A percentile compares a stretch with the other conserved stretches of the same genome.
phyloP scores from a whole-genome alignment of 1,140 invertebrate species.

The Campoletis sonorensis region DNA sequence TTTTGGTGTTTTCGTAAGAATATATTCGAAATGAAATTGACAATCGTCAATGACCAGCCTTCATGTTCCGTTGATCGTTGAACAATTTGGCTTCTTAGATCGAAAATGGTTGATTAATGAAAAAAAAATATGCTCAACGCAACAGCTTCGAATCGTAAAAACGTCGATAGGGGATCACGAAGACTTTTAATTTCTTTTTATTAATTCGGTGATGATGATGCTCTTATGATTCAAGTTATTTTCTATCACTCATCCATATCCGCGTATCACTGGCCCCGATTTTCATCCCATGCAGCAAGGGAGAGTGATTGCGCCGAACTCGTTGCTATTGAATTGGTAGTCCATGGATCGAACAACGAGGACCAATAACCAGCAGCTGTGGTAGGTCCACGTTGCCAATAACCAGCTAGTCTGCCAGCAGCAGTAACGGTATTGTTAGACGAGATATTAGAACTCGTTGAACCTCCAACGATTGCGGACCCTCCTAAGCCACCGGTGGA shows the following conservation, averaged over 20 bases:
- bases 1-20: too few species aligned
- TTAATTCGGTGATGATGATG: constrained; percentile 46
- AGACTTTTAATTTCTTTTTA: neutral
- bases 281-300: constrained; percentile 67
- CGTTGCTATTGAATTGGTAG: constrained; percentile 67
- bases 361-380: constrained; percentile 70
- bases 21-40: too few species aligned
- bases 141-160: neutral
- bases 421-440: constrained; percentile 4
- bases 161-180: neutral
- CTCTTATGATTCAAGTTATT: neutral
- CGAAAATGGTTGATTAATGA: too few species aligned
- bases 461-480: constrained; percentile 58
- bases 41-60: too few species aligned
- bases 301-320: constrained; percentile 64
- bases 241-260: neutral
- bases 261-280: constrained; percentile 63
- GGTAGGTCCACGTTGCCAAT: constrained; percentile 71
- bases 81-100: too few species aligned
- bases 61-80: neutral
- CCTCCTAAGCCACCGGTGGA: constrained; percentile 60
- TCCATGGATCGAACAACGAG: constrained; percentile 73
- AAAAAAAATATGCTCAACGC: too few species aligned
- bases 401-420: constrained; percentile 66
- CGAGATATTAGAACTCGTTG: constrained; percentile 6